Evolutionary conservation across 2,888 invertebrate genomes (phyloP).

Genomic region (Hedya salicella): DNA sequence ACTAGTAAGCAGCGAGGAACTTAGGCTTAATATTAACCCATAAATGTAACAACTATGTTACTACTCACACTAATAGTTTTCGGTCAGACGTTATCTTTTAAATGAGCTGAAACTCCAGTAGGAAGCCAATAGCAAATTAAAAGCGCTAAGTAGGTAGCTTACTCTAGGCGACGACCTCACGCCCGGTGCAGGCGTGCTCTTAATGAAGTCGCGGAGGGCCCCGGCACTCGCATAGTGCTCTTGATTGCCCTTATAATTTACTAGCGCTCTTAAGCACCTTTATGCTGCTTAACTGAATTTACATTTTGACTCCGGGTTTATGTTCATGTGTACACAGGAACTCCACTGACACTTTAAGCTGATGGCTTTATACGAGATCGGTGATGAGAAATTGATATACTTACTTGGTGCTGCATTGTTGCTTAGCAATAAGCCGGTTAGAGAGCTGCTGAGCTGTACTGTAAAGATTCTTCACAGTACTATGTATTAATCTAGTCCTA

Average conservation of each 20-base stretch:
- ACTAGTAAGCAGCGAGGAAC: too few species aligned
- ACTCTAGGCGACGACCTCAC: not conserved
- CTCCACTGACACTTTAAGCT: not conserved
- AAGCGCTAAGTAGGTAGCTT: not conserved
- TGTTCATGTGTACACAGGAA: not conserved
- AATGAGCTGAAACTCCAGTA: too few species aligned
- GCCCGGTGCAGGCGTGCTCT: conserved; percentile 19
- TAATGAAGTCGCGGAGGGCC: conserved; percentile 20
- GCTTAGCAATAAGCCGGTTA: too few species aligned
- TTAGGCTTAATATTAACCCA: too few species aligned
- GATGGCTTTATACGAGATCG: not conserved
- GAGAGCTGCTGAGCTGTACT: too few species aligned
- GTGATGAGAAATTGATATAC: not conserved
- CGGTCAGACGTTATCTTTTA: too few species aligned
- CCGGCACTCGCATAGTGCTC: not conserved
- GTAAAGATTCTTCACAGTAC: too few species aligned
- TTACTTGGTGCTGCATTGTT: not conserved
- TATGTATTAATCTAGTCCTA: too few species aligned
- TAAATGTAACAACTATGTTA: too few species aligned
- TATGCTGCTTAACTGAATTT: conserved; percentile 11
- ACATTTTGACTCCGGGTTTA: conserved; percentile 3
- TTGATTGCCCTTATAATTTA: conserved; percentile 29
- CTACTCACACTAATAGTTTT: too few species aligned
- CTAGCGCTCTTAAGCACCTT: conserved; percentile 28
- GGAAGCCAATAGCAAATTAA: not conserved